Conservation (phyloP, 1,140 invertebrate genomes). For the Philotrypesis tridentata region DNA sequence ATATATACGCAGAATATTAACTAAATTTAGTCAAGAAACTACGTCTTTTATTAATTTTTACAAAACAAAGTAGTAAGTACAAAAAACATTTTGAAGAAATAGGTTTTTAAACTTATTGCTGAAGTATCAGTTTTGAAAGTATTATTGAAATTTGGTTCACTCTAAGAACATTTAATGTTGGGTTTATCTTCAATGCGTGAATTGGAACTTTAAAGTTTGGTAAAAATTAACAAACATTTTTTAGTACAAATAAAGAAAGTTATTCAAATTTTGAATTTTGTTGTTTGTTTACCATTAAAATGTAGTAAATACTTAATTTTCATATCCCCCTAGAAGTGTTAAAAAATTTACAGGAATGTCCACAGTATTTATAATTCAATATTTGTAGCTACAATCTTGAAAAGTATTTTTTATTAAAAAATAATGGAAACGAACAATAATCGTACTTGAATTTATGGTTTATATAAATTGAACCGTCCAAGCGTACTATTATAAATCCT, state of each 20-base stretch:
- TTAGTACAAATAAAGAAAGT: conserved; percentile 13
- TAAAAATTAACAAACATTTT: conserved; percentile 3
- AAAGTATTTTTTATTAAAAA: conserved; percentile 27
- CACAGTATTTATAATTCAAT: conserved; percentile 37
- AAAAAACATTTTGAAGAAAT: conserved; percentile 19
- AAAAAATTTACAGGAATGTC: conserved; percentile 26
- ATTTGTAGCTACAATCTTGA: conserved; percentile 10
- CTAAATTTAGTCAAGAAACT: background rate
- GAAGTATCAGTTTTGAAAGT: conserved; percentile 10
- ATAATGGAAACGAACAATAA: conserved; percentile 28
- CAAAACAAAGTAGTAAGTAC: background rate
- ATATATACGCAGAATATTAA: background rate
- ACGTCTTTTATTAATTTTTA: conserved; percentile 7
- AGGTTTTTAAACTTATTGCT: conserved; percentile 10
- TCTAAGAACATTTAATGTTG: background rate
- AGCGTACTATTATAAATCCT: conserved; percentile 24
- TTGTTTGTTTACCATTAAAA: background rate
- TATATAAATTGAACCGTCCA: conserved; percentile 40
- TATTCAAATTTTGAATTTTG: conserved; percentile 19
- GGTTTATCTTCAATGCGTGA: conserved; percentile 8
- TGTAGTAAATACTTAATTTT: conserved; percentile 5
- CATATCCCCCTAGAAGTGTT: conserved; percentile 28
- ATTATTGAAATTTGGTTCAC: conserved; percentile 14
- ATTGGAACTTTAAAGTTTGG: conserved; percentile 7
- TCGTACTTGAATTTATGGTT: conserved; percentile 1